Evolutionary conservation across 2,888 invertebrate species (phyloP).

Genomic region (Pocota personata): DNA sequence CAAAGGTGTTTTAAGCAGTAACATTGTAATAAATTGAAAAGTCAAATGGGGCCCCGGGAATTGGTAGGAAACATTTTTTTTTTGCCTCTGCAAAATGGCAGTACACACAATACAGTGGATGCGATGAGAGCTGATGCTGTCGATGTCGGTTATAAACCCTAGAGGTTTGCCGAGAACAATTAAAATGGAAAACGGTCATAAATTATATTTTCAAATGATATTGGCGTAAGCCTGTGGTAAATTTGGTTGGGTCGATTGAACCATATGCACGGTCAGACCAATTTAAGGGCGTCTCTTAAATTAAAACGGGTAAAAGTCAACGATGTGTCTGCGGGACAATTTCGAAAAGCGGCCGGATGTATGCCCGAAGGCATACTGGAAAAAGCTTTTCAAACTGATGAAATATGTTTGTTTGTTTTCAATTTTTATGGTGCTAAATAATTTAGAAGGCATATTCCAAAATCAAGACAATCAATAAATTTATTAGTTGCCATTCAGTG

Average conservation of each 20-base stretch:
- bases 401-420: not conserved
- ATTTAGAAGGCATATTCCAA: not conserved
- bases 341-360: not conserved
- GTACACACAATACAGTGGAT: not conserved
- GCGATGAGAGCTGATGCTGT: not conserved
- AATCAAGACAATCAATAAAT: not conserved
- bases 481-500: not conserved
- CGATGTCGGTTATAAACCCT: not conserved
- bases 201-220: slow-evolving; percentile 27
- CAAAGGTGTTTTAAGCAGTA: not conserved
- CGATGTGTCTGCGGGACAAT: too few species aligned
- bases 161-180: slow-evolving; percentile 10
- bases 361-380: not conserved
- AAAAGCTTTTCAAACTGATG: not conserved
- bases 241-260: not conserved
- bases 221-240: not conserved
- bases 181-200: slow-evolving; percentile 28
- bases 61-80: not conserved
- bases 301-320: not conserved
- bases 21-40: slow-evolving; percentile 42
- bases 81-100: not conserved
- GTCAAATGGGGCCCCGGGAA: slow-evolving; percentile 24
- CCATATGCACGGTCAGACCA: slow-evolving; percentile 3
- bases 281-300: slow-evolving; percentile 3
- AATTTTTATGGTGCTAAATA: not conserved